These are phyloP conservation scores for Clostera curtula DNA, from an alignment of 2,888 invertebrate species.

Conservation along the genomic window DNA sequence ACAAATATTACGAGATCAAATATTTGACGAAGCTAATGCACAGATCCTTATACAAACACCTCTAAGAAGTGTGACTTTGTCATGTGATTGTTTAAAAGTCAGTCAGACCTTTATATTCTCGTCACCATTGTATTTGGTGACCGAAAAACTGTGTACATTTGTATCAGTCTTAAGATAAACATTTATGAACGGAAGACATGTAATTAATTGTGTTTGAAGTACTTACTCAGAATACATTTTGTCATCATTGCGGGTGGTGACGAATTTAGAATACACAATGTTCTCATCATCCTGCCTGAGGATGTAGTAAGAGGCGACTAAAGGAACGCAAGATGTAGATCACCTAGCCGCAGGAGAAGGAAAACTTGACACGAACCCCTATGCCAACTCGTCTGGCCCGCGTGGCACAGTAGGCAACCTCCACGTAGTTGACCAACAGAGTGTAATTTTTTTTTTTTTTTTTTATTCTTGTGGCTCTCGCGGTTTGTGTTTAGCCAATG, in stretches of 20 bases:
- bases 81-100: slow-evolving; percentile 21
- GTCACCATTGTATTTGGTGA: slow-evolving; percentile 15
- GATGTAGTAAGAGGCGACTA: no score
- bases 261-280: no score
- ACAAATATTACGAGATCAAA: slow-evolving; percentile 2
- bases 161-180: slow-evolving; percentile 20
- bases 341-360: no score
- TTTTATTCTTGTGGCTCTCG: no score
- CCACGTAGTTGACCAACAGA: no score
- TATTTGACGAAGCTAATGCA: background rate
- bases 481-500: no score
- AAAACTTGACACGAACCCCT: no score
- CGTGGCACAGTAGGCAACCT: no score
- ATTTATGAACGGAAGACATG: slow-evolving; percentile 13
- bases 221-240: slow-evolving; percentile 4
- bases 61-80: slow-evolving; percentile 12
- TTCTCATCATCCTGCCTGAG: no score
- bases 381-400: no score
- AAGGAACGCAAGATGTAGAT: no score
- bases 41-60: slow-evolving; percentile 7
- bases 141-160: slow-evolving; percentile 13
- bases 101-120: slow-evolving; percentile 12
- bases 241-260: slow-evolving; percentile 15
- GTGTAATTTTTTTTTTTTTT: no score
- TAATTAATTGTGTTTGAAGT: background rate